These are phyloP conservation scores for Notarius quadriscutis DNA, from an alignment of 2,113 vertebrate genomes.

Conservation along the genomic window DNA sequence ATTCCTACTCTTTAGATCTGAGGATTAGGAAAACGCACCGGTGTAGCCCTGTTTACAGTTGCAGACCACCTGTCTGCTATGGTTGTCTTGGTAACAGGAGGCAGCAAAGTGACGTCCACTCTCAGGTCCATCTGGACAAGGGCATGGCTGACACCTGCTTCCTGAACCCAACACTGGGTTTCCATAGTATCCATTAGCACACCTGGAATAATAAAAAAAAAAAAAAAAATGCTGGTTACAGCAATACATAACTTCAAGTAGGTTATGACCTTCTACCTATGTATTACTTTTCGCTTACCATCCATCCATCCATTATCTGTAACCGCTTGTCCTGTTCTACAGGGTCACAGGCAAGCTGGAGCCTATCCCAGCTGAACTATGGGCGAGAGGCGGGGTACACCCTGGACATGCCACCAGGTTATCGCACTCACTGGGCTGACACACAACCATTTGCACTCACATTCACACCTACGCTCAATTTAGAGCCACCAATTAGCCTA, in stretches of 20 bases:
- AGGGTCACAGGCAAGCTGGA: too few relatives aligned
- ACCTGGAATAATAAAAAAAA: constrained; percentile 66
- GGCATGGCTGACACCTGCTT: constrained; percentile 88
- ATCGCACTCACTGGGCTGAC: too few relatives aligned
- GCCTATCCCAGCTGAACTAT: too few relatives aligned
- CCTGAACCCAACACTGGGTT: constrained; percentile 82
- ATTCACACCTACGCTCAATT: too few relatives aligned
- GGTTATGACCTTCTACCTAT: not conserved
- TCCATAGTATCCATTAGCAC: constrained; percentile 83
- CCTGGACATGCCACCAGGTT: too few relatives aligned
- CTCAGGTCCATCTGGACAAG: constrained; percentile 87
- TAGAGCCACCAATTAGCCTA: too few relatives aligned
- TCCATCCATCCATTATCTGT: not conserved
- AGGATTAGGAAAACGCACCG: constrained; percentile 68
- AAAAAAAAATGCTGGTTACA: not conserved
- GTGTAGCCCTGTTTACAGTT: constrained; percentile 91
- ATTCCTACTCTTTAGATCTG: not conserved
- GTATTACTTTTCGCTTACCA: not conserved
- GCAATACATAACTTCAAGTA: not conserved
- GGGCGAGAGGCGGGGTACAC: too few relatives aligned
- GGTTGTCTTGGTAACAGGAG: constrained; percentile 90
- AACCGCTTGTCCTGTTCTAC: too few relatives aligned
- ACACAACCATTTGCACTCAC: too few relatives aligned
- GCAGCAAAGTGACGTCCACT: constrained; percentile 85
- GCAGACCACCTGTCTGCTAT: constrained; percentile 84